Evolutionary conservation across 2,888 invertebrate species (phyloP), one percentile per base, ranked within the genome.

Genomic region (Xestia ashworthii): DNA sequence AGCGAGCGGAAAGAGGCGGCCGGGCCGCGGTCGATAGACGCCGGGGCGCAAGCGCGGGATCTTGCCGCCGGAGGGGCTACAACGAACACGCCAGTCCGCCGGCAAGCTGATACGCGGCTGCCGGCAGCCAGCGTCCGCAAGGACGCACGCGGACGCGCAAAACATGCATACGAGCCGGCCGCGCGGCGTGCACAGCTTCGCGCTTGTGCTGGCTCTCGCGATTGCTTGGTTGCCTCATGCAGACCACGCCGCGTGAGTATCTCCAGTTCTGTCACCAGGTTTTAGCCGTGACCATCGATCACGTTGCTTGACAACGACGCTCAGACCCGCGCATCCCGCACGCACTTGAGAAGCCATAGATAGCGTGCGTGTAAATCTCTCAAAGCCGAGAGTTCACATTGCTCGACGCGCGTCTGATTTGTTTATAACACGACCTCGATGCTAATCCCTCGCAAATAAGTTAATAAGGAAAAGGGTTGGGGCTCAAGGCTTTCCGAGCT

Each of bases 181-280:
- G 89, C 95, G 93, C 92, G 93, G 92, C 91, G 93, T 94, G 91
- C 92, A 93, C 91, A 95, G 93, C 93, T 91, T 95, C 91, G 94
- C 94, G 87, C 91, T 95, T 76, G 94, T 94, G 86, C 83, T 96
- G 81, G 92, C 94, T 84, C 94, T 96, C 89, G 95, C 95, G 84
- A 91, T 95, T 78, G 92, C 94, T 87, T 94, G 93, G 90, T 88
- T 95, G 86, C 95, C 95, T 74, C 93, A 94, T 85, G 92, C 93
- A 58, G 94, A 95, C 87, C 92, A 94, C 83, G 95, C 95, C 78
- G 94, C 95, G 96, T 96, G 86, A 96, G 96, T 96, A 95, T 89
- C 71, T 38, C 48, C 74, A 76, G 71, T 55, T 73, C 55, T 78
- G 65, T 79, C 82, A 62, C 66, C 74, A 79, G 60, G 64, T 80